Conservation (phyloP, 2,888 invertebrate genomes). For the Phrixothrix hirtus region DNA sequence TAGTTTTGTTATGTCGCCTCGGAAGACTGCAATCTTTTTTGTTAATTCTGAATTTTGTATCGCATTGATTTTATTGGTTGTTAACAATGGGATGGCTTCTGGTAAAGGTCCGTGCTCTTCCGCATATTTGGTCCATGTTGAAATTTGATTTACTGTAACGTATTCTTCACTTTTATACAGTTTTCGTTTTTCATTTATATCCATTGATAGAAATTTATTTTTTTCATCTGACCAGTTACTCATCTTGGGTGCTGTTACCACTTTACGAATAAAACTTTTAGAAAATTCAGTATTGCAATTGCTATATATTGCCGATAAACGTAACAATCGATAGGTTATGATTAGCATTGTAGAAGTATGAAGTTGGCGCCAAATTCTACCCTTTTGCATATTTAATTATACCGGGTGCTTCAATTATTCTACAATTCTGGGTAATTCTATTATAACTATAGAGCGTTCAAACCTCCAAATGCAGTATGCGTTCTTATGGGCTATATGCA, state of each 20-base stretch:
- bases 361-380: too few species aligned
- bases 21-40: constrained; percentile 68
- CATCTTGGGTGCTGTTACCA: constrained; percentile 50
- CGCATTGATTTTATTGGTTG: constrained; percentile 52
- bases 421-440: too few species aligned
- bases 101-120: constrained; percentile 40
- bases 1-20: constrained; percentile 81
- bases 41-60: constrained; percentile 57
- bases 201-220: constrained; percentile 59
- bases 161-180: constrained; percentile 56
- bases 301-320: too few species aligned
- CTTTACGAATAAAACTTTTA: too few species aligned
- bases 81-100: constrained; percentile 48
- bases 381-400: too few species aligned
- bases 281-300: too few species aligned
- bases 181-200: constrained; percentile 60
- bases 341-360: too few species aligned
- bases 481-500: too few species aligned
- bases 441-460: too few species aligned
- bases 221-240: constrained; percentile 60
- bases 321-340: too few species aligned
- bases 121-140: constrained; percentile 63
- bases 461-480: too few species aligned
- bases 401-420: constrained; percentile 1
- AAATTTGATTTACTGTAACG: constrained; percentile 56